Conservation (phyloP, 2,888 invertebrate species). For the Heliconius ethilla region DNA sequence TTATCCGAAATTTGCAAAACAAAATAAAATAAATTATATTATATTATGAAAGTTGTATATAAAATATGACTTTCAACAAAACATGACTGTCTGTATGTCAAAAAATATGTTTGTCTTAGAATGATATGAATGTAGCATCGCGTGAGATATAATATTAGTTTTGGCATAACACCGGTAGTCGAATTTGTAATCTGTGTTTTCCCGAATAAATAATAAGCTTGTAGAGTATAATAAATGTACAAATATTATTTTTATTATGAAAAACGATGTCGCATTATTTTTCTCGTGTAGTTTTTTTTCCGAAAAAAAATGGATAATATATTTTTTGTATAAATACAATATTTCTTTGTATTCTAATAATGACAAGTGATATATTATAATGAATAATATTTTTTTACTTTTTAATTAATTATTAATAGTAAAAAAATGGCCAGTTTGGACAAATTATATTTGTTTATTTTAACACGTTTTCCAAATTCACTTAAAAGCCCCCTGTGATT, state of each 20-base stretch:
- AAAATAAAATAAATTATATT: background rate
- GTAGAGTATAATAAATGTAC: conserved; percentile 27
- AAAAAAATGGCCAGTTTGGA: no score
- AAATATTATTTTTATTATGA: conserved; percentile 17
- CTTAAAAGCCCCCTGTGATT: no score
- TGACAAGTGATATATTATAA: no score
- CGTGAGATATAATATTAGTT: conserved; percentile 22
- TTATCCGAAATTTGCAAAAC: background rate
- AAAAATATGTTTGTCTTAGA: conserved; percentile 4
- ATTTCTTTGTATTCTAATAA: background rate
- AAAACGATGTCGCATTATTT: background rate
- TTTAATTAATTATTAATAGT: no score
- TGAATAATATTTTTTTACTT: no score
- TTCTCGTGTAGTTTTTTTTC: background rate
- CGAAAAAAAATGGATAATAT: background rate
- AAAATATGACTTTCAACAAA: background rate
- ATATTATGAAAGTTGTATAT: background rate
- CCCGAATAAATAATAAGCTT: conserved; percentile 28
- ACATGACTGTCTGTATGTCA: conserved; percentile 5
- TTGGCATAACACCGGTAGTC: conserved; percentile 31
- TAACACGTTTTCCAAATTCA: no score
- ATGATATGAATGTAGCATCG: background rate
- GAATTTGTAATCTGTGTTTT: conserved; percentile 29
- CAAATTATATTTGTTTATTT: no score
- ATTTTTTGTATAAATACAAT: background rate